A percentile compares a stretch with the other conserved stretches of the same genome.
phyloP scores from a whole-genome alignment of 1,140 invertebrate species.

The Brachionus asplanchnoidis region DNA sequence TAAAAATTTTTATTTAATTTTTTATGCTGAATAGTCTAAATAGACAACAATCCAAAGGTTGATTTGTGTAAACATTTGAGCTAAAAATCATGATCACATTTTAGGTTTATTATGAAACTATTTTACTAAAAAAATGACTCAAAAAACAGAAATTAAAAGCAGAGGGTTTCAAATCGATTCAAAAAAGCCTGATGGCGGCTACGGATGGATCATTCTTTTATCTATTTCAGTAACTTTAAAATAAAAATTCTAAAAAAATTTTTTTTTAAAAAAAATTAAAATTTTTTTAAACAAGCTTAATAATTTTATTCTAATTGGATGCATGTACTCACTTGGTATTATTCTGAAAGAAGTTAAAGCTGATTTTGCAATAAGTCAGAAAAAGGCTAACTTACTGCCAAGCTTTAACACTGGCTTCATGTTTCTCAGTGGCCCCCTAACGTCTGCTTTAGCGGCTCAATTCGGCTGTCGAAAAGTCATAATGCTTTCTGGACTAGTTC shows the following conservation, averaged over 20 bases:
- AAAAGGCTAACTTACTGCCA: conserved; percentile 4
- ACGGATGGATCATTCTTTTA: conserved; percentile 22
- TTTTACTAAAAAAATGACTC: background rate
- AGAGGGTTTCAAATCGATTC: background rate
- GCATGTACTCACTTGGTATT: conserved; percentile 19
- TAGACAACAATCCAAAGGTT: too few relatives aligned
- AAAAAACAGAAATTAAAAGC: background rate
- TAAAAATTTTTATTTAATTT: too few relatives aligned
- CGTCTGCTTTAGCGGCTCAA: conserved; percentile 72
- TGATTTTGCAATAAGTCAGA: background rate
- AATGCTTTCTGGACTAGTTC: conserved; percentile 75
- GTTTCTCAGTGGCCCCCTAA: conserved; percentile 73
- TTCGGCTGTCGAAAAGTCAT: conserved; percentile 83
- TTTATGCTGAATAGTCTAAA: too few relatives aligned
- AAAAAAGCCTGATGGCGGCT: conserved; percentile 29
- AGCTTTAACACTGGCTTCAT: conserved; percentile 19
- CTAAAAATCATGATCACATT: too few relatives aligned
- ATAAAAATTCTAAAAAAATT: background rate
- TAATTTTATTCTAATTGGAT: conserved; percentile 20
- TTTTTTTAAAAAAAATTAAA: background rate
- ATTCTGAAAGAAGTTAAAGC: background rate
- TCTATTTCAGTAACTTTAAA: background rate
- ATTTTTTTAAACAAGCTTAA: background rate
- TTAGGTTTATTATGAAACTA: background rate
- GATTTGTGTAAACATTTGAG: too few relatives aligned